phyloP scores from a whole-genome alignment of 2,797 vertebrate species.

The Podarcis siculus region DNA sequence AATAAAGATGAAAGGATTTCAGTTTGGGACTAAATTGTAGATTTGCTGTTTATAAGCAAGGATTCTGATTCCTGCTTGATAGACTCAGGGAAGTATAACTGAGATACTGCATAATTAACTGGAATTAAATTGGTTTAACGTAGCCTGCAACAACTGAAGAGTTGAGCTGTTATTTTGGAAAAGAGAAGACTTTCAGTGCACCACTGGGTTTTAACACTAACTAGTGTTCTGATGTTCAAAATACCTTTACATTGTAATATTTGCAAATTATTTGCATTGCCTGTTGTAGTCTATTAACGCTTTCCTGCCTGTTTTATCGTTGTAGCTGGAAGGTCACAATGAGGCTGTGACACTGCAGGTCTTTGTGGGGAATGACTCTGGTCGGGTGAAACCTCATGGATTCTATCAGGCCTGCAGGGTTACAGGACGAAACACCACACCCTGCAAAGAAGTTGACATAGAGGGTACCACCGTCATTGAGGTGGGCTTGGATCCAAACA shows the following conservation, averaged over 20 bases:
- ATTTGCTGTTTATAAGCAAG: neutral
- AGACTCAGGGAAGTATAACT: neutral
- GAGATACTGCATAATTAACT: neutral
- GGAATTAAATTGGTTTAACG: neutral
- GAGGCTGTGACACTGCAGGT: constrained; percentile 94
- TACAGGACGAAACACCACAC: constrained; percentile 96
- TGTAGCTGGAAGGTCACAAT: constrained; percentile 94
- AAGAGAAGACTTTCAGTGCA: no score
- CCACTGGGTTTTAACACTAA: neutral
- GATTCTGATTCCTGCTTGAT: neutral
- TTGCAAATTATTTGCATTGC: constrained; percentile 25
- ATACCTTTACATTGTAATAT: neutral
- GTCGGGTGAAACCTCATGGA: constrained; percentile 96
- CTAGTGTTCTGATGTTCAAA: neutral
- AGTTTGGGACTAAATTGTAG: constrained; percentile 5
- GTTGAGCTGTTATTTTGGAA: neutral
- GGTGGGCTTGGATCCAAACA: constrained; percentile 92
- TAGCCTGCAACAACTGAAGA: neutral
- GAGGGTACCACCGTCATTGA: constrained; percentile 98
- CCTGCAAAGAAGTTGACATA: constrained; percentile 96
- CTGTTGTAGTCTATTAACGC: constrained; percentile 19
- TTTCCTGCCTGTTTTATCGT: constrained; percentile 35
- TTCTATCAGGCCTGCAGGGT: constrained; percentile 99
- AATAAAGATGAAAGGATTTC: neutral
- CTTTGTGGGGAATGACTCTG: constrained; percentile 96